Conservation (phyloP, 1,140 invertebrate species). For the Cydia amplana region DNA sequence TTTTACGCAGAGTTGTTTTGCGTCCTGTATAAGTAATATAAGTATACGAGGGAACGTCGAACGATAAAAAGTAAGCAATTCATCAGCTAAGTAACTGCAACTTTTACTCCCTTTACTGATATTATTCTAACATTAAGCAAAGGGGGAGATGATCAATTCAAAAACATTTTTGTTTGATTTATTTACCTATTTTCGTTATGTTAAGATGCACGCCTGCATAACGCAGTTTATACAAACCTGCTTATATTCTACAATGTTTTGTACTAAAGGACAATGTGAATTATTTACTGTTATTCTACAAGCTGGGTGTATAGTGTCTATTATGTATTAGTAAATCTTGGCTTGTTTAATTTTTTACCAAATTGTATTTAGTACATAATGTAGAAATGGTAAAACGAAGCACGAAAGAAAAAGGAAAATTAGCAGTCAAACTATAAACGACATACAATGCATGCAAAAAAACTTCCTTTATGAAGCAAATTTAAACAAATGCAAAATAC, state of each 20-base stretch:
- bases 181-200: not conserved
- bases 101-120: slow-evolving; percentile 30
- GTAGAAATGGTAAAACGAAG: no score
- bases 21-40: slow-evolving; percentile 1
- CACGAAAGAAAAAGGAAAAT: no score
- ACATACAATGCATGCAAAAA: no score
- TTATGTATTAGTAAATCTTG: no score
- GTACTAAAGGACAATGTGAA: no score
- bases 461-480: not conserved
- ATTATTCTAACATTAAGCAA: not conserved
- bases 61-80: slow-evolving; percentile 29
- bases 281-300: no score
- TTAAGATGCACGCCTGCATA: not conserved
- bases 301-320: no score
- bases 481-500: not conserved
- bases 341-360: no score
- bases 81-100: slow-evolving; percentile 29
- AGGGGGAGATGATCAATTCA: not conserved
- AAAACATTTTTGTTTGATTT: not conserved
- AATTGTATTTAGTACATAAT: no score
- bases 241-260: no score
- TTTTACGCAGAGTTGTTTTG: slow-evolving; percentile 22
- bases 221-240: no score
- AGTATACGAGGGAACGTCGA: slow-evolving; percentile 17
- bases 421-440: no score